Base-by-base conservation (phyloP, 2,797 vertebrate species). In the Uromys caudimaculatus region DNA sequence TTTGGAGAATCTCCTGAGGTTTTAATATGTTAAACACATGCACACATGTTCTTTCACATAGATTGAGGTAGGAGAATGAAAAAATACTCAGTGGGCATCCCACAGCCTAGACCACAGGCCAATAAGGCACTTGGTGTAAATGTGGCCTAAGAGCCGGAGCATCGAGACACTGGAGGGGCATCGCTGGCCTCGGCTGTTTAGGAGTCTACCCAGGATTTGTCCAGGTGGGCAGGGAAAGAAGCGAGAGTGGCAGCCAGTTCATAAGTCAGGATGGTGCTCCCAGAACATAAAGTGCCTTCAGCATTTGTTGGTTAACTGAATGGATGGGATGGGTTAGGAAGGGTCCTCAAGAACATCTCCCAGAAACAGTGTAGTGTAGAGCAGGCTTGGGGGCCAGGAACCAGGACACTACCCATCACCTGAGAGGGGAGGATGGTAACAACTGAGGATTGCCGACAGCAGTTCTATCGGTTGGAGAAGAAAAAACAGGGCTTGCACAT, bases 21-120 rank as follows among this genome's bases (percentile, higher is more conserved):
- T 96, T 98, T 97, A 97, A 97, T 84, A 97, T 95, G 97, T 93
- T 90, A 41, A 96, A 93, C 89, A 85, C 14, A 21, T 4, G 44
- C 0, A 32, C 44, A 77, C 27, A 67, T 16, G 52, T 54, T 62
- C 60, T 60, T 76, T 87, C 41, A 64, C 82, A 60, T 2, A 44
- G 71, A 71, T 50, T 95, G 97, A 98, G 97, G 97, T 97, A 97
- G 93, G 62, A 96, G 62, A 71, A 73, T 9, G 78, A 69, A 82
- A 82, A 92, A 94, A 93, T 24, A 85, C 71, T 95, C 58, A 19
- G 1, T 0, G 2, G 50, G 50, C 67, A 91, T 67, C 38, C 56
- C 60, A 38, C 6, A 38, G 92, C 77, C 73, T 84, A 89, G 81
- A 67, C 76, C 87, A 67, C 69, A 94, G 82, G 82, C 44, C 94